Base-by-base conservation (phyloP, 2,113 vertebrate species). In the Rhegmatorhina hoffmannsi region DNA sequence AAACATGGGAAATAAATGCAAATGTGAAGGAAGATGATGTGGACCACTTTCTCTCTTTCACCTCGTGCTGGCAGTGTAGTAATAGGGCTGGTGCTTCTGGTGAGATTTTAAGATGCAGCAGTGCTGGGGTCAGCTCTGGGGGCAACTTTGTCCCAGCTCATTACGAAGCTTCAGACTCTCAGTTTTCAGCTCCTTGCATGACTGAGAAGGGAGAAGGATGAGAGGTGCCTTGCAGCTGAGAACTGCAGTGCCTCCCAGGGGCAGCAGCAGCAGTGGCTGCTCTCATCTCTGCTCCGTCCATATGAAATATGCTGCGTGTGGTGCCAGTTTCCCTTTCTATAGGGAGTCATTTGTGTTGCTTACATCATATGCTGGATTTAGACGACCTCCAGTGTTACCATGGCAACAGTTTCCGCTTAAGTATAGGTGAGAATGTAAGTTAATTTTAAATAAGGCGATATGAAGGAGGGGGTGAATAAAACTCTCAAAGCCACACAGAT, bases 361-460 rank as follows among this genome's bases (percentile, higher is more conserved):
- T 91, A 78, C 82, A 92, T 95, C 73, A 89, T 94, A 62, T 75
- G 84, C 92, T 74, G 59, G 62, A 95, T 97, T 97, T 96, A 97
- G 95, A 94, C 85, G 66, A 89, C 58, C 69, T 94, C 79, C 83
- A 87, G 44, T 9, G 94, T 97, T 97, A 92, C 97, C 91, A 96
- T 95, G 87, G 97, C 60, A 94, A 98, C 80, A 47, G 43, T 86
- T 96, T 94, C 97, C 96, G 75, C 95, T 97, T 97, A 97, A 97
- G 73, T 84, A 91, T 98, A 96, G 92, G 97, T 98, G 96, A 97
- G 90, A 96, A 94, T 95, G 25, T 88, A 97, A 97, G 94, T 98
- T 98, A 97, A 97, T 97, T 97, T 98, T 97, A 97, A 96, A 94
- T 96, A 82, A 93, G 81, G 76, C 94, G 88, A 94, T 94, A 76